These are phyloP conservation scores for Drosophila oshimai DNA, from an alignment of 1,140 invertebrate species.

Conservation along the genomic window DNA sequence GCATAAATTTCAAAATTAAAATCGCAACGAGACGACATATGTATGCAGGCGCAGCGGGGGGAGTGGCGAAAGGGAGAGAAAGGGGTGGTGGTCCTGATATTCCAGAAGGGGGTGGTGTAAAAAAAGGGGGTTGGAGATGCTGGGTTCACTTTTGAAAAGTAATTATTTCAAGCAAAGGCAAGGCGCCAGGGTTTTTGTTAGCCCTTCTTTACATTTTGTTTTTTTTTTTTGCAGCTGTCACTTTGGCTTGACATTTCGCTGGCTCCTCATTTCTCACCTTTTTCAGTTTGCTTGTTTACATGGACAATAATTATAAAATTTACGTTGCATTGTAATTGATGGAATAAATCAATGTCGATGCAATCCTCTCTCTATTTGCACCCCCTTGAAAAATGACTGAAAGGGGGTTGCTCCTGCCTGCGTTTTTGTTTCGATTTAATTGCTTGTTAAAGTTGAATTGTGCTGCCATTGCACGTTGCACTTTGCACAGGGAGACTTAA, in stretches of 20 bases:
- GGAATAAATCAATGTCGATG: constrained; percentile 79
- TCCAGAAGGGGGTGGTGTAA: neutral
- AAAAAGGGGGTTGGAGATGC: constrained; percentile 3
- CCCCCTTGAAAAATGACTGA: neutral
- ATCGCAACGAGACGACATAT: constrained; percentile 78
- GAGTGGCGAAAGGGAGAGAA: constrained; percentile 20
- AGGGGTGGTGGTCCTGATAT: constrained; percentile 7
- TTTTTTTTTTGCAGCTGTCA: constrained; percentile 67
- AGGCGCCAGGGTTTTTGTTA: constrained; percentile 50
- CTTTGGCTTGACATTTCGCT: constrained; percentile 64
- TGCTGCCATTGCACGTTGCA: constrained; percentile 65
- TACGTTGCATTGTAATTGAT: constrained; percentile 73
- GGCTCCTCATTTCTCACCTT: constrained; percentile 28
- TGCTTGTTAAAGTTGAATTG: constrained; percentile 79
- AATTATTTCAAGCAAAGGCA: constrained; percentile 78
- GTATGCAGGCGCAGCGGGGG: constrained; percentile 40
- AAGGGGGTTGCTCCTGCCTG: constrained; percentile 17
- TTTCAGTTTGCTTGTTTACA: constrained; percentile 64
- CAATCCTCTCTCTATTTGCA: neutral
- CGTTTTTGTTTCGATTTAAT: constrained; percentile 79
- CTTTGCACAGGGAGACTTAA: constrained; percentile 49
- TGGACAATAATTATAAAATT: constrained; percentile 80
- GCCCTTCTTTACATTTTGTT: constrained; percentile 13
- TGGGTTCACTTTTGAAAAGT: constrained; percentile 72
- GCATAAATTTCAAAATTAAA: constrained; percentile 82